Evolutionary conservation across 2,888 invertebrate species (phyloP).

Genomic region (Zhuqinia jingwanae): DNA sequence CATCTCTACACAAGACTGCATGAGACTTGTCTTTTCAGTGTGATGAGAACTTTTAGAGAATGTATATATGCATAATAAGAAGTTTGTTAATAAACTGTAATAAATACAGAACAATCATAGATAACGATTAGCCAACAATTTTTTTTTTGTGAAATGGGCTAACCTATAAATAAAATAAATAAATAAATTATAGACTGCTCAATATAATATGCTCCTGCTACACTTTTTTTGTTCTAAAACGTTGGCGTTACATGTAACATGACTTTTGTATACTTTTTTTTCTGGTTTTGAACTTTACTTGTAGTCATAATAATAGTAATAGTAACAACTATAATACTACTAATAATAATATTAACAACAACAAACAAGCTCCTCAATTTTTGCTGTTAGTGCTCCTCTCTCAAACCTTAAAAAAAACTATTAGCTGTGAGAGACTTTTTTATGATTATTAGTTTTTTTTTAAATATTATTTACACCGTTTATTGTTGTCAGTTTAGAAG

Average conservation of each 20-base stretch:
- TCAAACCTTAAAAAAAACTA: slow-evolving; percentile 14
- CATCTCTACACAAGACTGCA: not conserved
- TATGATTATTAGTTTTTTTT: slow-evolving; percentile 49
- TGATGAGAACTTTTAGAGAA: slow-evolving; percentile 1
- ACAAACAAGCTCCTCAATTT: slow-evolving; percentile 26
- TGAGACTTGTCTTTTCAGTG: not conserved
- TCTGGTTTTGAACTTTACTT: slow-evolving; percentile 51
- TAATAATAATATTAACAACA: not conserved
- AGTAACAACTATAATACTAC: too few species aligned
- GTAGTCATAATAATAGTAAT: not conserved
- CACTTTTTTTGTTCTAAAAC: slow-evolving; percentile 17
- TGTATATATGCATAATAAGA: slow-evolving; percentile 51
- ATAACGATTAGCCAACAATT: slow-evolving; percentile 72
- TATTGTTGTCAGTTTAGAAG: not conserved
- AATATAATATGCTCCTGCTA: slow-evolving; percentile 35
- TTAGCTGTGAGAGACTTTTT: slow-evolving; percentile 62
- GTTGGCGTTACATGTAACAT: not conserved
- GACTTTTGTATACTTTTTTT: not conserved
- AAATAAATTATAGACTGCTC: slow-evolving; percentile 20
- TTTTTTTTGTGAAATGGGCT: slow-evolving; percentile 73
- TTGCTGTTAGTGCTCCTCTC: not conserved
- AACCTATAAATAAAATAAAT: slow-evolving; percentile 66
- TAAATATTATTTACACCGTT: slow-evolving; percentile 29
- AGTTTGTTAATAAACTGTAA: slow-evolving; percentile 62
- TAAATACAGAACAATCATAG: slow-evolving; percentile 70